Base-by-base conservation (phyloP, 2,888 invertebrate species). In the Nomada goodeniana region DNA sequence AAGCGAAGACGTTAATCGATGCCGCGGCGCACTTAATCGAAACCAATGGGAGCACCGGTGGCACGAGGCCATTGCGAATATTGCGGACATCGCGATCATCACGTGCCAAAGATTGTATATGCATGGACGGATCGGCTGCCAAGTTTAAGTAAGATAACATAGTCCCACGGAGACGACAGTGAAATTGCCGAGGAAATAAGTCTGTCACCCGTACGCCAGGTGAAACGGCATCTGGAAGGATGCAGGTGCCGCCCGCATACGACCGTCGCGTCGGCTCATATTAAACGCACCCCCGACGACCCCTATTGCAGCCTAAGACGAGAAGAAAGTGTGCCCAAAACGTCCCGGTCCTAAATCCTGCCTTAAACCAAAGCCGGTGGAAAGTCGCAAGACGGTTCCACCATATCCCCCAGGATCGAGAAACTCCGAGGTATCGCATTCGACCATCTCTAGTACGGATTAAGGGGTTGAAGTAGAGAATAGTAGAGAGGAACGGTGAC, bases 231-330 rank as follows among this genome's bases (percentile, higher is more conserved):
- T 61, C 15, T 2, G 36, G 23, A 26, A 55, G 64, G 79, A 67
- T 72, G 67, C 80, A 80, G 61, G 80, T 72, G 72, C 13, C 67
- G 29, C 50, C 44, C 18, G 71, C 53, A 63, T 44, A 47, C n/a
- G 50, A 3, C 9, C 23, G 55, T 55, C 60, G 26, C 29, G 80
- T 5, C 79, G n/a, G 50, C n/a, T 50, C 9, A 63, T 76, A 61
- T 52, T 61, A 78, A 50, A 78, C 60, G 63, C 55, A 20, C 11
- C 13, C 13, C 9, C 52, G 15, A 13, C 64, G 23, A 15, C 53
- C 47, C 13, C 18, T 4, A 15, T 5, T 20, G 55, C 55, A 20
- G 47, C 18, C 11, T 13, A 15, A 76, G 23, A 60, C 23, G 29
- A n/a, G 15, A 10, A 26, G 64, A 64, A 59, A n/a, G 15, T n/a